Base-by-base conservation (phyloP, 1,140 invertebrate genomes). In the Trypoxylus dichotomus region DNA sequence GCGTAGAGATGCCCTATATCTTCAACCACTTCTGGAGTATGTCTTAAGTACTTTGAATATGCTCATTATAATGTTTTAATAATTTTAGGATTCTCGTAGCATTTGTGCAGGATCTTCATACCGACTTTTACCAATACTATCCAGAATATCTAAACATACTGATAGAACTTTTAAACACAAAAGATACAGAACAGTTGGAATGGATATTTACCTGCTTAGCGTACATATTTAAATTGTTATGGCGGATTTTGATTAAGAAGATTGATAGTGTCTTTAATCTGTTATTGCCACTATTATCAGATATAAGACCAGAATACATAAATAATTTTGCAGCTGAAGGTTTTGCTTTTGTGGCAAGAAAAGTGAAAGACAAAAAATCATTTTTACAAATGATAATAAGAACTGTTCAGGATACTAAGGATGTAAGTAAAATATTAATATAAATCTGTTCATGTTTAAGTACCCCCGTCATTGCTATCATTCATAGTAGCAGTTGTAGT, bases 321-420 rank as follows among this genome's bases (percentile, higher is more conserved):
- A 93, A 93, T 79, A 93, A 93, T 85, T 98, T 98, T 90, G 95
- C 96, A n/a, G 94, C 95, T 1, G 95, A 98, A 87, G 95, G 95
- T 88, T 97, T 98, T 89, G 93, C 96, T 13, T 97, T 96, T 88
- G 92, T 98, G 1, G 93, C 95, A 7, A 88, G 96, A 79, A 97
- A 97, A 90, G 92, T 96, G 43, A 92, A 90, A 81, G 93, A 97
- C 80, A 94, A 93, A 81, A 88, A 92, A 8, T 90, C 90, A 21
- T 93, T 97, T 85, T 87, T 97, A 27, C 86, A 90, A 71, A 87
- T 93, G 25, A 85, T 97, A 7, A 87, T 97, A 3, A 87, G 89
- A 82, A 89, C 90, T 37, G 86, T 97, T 8, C 84, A 92, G 79
- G 87, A 89, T 43, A 90, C 91, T 84, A 88, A 90, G 80, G 89